Evolutionary conservation across 2,797 vertebrate species (phyloP).

Genomic region (Falco naumanni): DNA sequence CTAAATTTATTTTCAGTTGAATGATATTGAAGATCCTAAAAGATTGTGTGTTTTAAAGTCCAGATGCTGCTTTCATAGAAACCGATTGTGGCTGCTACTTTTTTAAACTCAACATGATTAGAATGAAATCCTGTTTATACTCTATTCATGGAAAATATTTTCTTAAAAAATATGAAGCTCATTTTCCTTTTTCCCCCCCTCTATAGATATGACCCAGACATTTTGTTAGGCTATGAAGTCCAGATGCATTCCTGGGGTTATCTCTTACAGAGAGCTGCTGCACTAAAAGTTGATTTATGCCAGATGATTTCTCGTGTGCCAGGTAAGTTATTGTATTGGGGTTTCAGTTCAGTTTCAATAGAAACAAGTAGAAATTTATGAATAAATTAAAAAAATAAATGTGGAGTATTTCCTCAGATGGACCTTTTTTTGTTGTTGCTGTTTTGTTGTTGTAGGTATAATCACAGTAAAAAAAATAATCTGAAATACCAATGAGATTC

Average conservation of each 20-base stretch:
- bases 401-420: not conserved
- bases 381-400: not conserved
- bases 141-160: not conserved
- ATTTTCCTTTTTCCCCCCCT: conserved; percentile 2
- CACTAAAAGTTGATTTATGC: conserved; percentile 87
- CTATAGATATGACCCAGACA: conserved; percentile 94
- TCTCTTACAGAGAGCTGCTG: conserved; percentile 92
- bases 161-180: conserved; percentile 11
- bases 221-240: conserved; percentile 95
- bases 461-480: not conserved
- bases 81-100: not conserved
- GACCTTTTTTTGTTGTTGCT: not conserved
- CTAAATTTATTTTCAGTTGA: not conserved
- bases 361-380: not conserved
- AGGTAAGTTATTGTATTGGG: conserved; percentile 77
- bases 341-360: not conserved
- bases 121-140: conserved; percentile 1
- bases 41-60: not conserved
- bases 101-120: not conserved
- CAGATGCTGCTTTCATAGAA: not conserved
- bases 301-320: conserved; percentile 94
- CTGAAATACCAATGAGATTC: not conserved
- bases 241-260: conserved; percentile 99
- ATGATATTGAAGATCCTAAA: not conserved
- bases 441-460: not conserved